Percentiles rank a stretch among this genome's conserved stretches.
phyloP scores from a whole-genome alignment of 2,797 vertebrate species.

The Corythornis leucogaster region DNA sequence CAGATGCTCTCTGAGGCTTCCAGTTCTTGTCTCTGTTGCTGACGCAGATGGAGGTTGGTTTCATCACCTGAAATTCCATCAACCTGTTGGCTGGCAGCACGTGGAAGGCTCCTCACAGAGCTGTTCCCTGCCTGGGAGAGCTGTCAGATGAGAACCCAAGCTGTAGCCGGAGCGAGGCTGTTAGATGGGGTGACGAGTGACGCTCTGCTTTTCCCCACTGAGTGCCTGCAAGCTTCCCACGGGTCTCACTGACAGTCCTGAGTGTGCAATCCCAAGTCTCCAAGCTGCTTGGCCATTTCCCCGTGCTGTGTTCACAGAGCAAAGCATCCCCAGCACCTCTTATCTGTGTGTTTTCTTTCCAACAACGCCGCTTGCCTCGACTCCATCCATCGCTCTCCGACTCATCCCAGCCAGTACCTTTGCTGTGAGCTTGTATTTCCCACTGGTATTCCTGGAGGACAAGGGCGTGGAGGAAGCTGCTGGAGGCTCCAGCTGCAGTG shows the following conservation, averaged over 20 bases:
- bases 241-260: conserved; percentile 4
- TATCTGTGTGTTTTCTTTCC: conserved; percentile 68
- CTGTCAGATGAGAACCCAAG: not conserved
- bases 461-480: not conserved
- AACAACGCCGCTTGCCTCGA: conserved; percentile 37
- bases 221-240: not conserved
- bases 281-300: conserved; percentile 41
- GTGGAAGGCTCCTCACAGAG: not conserved
- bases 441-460: conserved; percentile 27
- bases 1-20: conserved; percentile 19
- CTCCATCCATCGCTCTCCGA: conserved; percentile 51
- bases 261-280: conserved; percentile 39
- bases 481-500: conserved; percentile 45
- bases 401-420: conserved; percentile 54
- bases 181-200: conserved; percentile 18
- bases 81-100: not conserved
- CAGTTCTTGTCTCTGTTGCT: not conserved
- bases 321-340: conserved; percentile 41
- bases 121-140: not conserved
- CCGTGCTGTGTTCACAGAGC: conserved; percentile 59
- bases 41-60: conserved; percentile 24
- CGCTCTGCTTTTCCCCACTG: not conserved
- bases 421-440: conserved; percentile 61
- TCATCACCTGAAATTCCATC: conserved; percentile 34
- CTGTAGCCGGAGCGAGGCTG: not conserved